phyloP scores from a whole-genome alignment of 2,797 vertebrate species.

The Eulemur albifrons region DNA sequence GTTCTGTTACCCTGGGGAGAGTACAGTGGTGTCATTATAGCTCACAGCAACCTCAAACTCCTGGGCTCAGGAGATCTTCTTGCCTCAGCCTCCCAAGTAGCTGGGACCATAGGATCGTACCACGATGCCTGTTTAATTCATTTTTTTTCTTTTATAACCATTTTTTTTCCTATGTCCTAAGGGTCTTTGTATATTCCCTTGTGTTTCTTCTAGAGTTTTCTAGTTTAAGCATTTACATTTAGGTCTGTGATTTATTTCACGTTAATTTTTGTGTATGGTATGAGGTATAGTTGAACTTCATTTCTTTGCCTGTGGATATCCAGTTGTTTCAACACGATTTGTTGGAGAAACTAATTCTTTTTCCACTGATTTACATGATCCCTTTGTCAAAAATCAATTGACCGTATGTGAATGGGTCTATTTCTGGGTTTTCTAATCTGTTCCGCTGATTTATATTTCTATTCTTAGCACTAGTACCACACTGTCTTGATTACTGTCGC shows the following conservation, averaged over 20 bases:
- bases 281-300: not conserved
- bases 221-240: slow-evolving; percentile 8
- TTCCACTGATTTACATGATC: not conserved
- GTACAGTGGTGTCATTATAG: no score
- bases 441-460: not conserved
- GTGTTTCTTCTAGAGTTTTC: not conserved
- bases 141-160: no score
- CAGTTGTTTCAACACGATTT: not conserved
- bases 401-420: not conserved
- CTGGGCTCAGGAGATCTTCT: no score
- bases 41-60: no score
- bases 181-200: not conserved
- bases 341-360: not conserved
- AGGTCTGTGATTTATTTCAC: not conserved
- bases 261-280: not conserved
- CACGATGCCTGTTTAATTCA: no score
- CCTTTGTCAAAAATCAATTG: slow-evolving; percentile 17
- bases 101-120: no score
- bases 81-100: no score
- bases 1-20: no score
- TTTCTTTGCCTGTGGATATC: not conserved
- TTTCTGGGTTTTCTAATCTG: not conserved
- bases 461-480: not conserved
- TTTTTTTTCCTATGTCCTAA: no score
- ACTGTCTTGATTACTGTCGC: not conserved